Conservation (phyloP, 2,888 invertebrate species). For the Cephus pulcher region DNA sequence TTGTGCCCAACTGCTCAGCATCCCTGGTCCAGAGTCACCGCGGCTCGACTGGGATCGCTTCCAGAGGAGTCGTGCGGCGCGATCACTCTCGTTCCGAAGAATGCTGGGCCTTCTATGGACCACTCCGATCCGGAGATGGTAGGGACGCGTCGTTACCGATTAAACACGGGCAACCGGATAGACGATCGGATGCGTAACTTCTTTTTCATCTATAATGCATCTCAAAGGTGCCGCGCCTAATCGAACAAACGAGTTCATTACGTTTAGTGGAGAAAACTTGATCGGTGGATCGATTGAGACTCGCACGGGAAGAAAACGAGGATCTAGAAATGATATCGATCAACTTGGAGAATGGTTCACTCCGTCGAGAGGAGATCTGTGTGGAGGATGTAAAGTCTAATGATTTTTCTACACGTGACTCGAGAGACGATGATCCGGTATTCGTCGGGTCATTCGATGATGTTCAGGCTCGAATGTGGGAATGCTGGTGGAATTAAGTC, state of each 20-base stretch:
- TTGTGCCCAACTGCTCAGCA: neutral
- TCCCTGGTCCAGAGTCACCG: neutral
- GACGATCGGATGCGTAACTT: conserved; percentile 1
- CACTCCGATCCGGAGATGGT: neutral
- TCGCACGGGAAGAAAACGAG: neutral
- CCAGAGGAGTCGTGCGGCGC: neutral
- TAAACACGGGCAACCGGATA: conserved; percentile 5
- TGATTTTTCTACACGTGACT: neutral
- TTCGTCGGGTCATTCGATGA: neutral
- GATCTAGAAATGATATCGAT: neutral
- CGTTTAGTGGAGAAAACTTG: neutral
- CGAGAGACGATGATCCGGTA: neutral
- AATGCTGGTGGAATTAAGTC: neutral
- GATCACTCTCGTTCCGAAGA: neutral
- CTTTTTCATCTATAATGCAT: neutral
- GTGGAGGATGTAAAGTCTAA: neutral
- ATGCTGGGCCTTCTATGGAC: neutral
- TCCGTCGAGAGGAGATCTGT: neutral
- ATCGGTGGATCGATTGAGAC: neutral
- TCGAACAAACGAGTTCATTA: conserved; percentile 5
- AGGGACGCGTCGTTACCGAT: conserved; percentile 1
- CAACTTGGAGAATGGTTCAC: neutral
- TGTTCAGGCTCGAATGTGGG: neutral
- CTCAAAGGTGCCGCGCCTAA: conserved; percentile 5
- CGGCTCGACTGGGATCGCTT: neutral